Evolutionary conservation across 2,113 vertebrate species (phyloP).

Genomic region (Sinosuthora webbiana): DNA sequence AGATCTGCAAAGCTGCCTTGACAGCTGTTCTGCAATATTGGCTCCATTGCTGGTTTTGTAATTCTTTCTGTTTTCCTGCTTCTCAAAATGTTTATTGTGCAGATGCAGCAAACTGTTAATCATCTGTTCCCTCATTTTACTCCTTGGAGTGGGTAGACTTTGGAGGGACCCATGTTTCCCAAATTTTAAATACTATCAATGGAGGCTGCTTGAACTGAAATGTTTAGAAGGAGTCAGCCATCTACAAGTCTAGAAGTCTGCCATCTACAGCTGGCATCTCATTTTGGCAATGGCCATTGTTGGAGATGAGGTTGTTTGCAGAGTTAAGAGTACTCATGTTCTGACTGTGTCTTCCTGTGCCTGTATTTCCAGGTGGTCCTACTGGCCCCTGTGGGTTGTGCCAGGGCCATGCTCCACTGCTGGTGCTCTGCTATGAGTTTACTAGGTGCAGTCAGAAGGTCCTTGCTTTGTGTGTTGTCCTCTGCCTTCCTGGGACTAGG

Average conservation of each 20-base stretch:
- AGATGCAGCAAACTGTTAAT: not conserved
- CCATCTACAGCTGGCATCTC: not conserved
- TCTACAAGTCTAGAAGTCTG: not conserved
- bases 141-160: not conserved
- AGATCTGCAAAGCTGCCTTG: not conserved
- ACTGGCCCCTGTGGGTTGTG: rapidly evolving
- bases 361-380: not conserved
- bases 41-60: not conserved
- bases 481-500: not conserved
- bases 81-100: not conserved
- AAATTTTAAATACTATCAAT: not conserved
- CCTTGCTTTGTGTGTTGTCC: not conserved
- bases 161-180: not conserved
- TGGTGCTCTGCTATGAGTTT: not conserved
- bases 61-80: not conserved
- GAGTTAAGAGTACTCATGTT: not conserved
- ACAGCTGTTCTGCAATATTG: not conserved
- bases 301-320: not conserved
- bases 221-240: not conserved
- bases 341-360: not conserved
- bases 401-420: no score
- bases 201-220: not conserved
- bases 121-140: not conserved
- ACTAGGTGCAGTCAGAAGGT: not conserved
- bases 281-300: not conserved